phyloP scores from a whole-genome alignment of 1,140 invertebrate genomes.

The Ceratosolen fusciceps region DNA sequence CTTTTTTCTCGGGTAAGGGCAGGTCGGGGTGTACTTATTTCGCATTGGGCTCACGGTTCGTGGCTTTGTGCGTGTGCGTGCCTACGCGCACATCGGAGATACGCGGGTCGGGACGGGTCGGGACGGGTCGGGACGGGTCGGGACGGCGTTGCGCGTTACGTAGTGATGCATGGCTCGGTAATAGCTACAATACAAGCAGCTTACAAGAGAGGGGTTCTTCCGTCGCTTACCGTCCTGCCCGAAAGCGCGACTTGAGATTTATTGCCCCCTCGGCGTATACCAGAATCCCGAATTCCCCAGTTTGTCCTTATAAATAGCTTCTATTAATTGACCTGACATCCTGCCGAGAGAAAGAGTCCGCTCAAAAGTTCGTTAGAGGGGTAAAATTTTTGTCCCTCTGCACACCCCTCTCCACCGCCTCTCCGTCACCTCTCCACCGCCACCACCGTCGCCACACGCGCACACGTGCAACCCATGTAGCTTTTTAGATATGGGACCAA shows the following conservation, averaged over 20 bases:
- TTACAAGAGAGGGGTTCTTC: constrained; percentile 57
- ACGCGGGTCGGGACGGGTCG: not conserved
- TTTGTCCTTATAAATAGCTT: constrained; percentile 71
- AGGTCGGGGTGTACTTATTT: constrained; percentile 31
- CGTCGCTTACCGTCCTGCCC: constrained; percentile 58
- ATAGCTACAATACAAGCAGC: constrained; percentile 72
- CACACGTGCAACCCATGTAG: too few species aligned
- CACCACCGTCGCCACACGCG: too few species aligned
- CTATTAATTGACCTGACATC: constrained; percentile 69
- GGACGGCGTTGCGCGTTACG: constrained; percentile 15
- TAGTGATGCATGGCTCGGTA: constrained; percentile 71
- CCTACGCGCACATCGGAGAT: not conserved
- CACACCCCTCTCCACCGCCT: too few species aligned
- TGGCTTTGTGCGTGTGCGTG: too few species aligned
- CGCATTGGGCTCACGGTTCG: constrained; percentile 6
- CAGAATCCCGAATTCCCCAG: constrained; percentile 71
- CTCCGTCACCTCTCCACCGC: too few species aligned
- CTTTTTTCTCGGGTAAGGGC: constrained; percentile 21
- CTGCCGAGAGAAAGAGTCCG: constrained; percentile 45
- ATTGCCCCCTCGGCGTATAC: constrained; percentile 64
- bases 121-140: not conserved
- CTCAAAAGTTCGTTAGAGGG: constrained; percentile 45
- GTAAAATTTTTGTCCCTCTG: constrained; percentile 43
- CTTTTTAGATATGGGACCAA: too few species aligned
- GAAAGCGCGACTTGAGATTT: constrained; percentile 67